Base-by-base conservation (phyloP, 30 jellyfish, hydroid and myxozoan genomes). In the Phacellophora camtschatica region DNA sequence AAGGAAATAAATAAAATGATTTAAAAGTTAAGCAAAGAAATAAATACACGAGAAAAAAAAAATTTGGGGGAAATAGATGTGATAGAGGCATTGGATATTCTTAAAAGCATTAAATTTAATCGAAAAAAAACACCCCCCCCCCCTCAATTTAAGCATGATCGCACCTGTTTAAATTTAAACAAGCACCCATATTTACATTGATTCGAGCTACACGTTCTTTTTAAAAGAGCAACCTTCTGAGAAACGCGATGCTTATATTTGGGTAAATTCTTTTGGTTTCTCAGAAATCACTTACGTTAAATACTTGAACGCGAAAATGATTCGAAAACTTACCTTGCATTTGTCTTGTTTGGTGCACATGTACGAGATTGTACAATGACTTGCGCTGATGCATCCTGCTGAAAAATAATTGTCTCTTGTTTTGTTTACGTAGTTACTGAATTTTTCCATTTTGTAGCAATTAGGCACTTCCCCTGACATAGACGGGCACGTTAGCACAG, bases 391-490 rank as follows among this genome's bases (percentile, higher is more conserved):
- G 58, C 84, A 71, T 12, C 84, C 84, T 56, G 16, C 31, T 15
- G 71, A 45, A 46, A 71, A 71, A 13, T 46, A 41, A 30, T 45
- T 45, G 50, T 71, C 84, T 33, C 84, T 71, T 13, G 84, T 23
- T 70, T 71, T 71, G 31, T 71, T 71, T 13, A 45, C 28, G 31
- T 27, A 19, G 61, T 71, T 51, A 28, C 67, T 46, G 18, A 32
- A 39, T 48, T 71, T 71, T 20, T 43, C 67, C 68, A 71, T 31
- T 15, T 51, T 71, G 84, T 45, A 71, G 50, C 84, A 71, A 3
- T 5, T 71, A 24, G 71, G 84, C n/a, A n/a, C n/a, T n/a, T n/a
- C n/a, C n/a, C n/a, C n/a, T n/a, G n/a, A n/a, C n/a, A n/a, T n/a
- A n/a, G n/a, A n/a, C n/a, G n/a, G n/a, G n/a, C n/a, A n/a, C n/a